phyloP scores from a whole-genome alignment of 2,888 invertebrate species.

The Cecidostiba fungosa region DNA sequence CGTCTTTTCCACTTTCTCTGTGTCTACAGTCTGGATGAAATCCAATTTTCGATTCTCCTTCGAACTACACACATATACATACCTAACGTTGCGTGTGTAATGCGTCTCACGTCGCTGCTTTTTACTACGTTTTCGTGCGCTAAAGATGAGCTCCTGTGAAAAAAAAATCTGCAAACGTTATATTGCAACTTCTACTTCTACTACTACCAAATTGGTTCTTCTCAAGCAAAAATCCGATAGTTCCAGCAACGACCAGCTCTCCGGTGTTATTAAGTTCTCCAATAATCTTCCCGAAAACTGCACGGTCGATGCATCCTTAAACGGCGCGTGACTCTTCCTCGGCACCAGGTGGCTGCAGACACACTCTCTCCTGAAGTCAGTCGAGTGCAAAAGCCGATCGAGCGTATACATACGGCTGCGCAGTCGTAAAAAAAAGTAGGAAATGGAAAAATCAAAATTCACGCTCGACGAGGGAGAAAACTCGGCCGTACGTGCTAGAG shows the following conservation, averaged over 20 bases:
- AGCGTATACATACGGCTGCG: conserved; percentile 28
- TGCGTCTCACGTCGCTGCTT: not conserved
- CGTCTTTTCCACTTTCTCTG: not conserved
- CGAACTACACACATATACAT: conserved; percentile 56
- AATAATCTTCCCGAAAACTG: conserved; percentile 42
- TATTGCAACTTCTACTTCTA: too few species aligned
- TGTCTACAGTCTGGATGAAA: conserved; percentile 13
- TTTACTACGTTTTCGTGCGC: conserved; percentile 9
- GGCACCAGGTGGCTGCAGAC: conserved; percentile 25
- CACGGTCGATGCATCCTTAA: conserved; percentile 54
- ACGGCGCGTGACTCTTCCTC: conserved; percentile 48
- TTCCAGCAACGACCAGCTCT: not conserved
- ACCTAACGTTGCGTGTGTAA: not conserved
- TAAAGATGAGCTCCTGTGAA: not conserved
- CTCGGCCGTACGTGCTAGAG: not conserved
- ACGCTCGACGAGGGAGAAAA: conserved; percentile 22
- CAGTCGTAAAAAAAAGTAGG: conserved; percentile 52
- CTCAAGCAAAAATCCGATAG: not conserved
- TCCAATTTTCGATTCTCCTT: conserved; percentile 62
- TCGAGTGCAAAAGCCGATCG: conserved; percentile 51
- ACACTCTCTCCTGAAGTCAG: not conserved
- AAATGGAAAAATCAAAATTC: conserved; percentile 63
- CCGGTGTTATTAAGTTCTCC: not conserved
- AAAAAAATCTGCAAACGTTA: not conserved
- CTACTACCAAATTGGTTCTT: not conserved